Evolutionary conservation across 2,888 invertebrate genomes (phyloP).

Genomic region (Microctonus hyperodae): DNA sequence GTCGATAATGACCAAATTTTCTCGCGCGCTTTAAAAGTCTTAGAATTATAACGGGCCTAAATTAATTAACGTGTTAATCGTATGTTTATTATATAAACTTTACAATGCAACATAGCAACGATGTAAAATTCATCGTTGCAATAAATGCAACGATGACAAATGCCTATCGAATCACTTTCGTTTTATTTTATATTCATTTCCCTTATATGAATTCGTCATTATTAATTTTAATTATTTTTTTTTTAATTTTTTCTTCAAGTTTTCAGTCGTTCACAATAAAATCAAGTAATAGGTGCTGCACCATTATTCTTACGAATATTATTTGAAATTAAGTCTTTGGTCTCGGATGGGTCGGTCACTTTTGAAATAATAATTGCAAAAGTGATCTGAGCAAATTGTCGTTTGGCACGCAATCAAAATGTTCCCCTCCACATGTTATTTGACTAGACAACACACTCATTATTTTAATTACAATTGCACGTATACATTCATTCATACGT

Average conservation of each 20-base stretch:
- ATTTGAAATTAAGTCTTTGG: constrained; percentile 56
- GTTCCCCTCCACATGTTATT: constrained; percentile 19
- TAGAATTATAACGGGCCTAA: constrained; percentile 54
- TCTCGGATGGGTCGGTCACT: constrained; percentile 58
- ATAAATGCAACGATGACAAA: constrained; percentile 32
- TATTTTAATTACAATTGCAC: constrained; percentile 35
- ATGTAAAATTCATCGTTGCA: constrained; percentile 35
- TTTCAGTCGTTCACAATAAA: not conserved
- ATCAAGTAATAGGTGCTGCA: constrained; percentile 5
- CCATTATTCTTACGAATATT: constrained; percentile 37
- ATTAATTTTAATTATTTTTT: constrained; percentile 2
- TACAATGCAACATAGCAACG: constrained; percentile 57
- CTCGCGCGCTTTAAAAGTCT: constrained; percentile 43
- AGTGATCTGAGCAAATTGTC: constrained; percentile 61
- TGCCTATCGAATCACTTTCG: constrained; percentile 30
- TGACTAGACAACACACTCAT: constrained; percentile 16
- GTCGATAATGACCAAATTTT: not conserved
- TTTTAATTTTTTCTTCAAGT: not conserved
- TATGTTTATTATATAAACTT: constrained; percentile 54
- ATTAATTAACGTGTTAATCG: constrained; percentile 54
- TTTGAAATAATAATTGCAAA: constrained; percentile 44
- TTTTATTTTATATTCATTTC: constrained; percentile 17
- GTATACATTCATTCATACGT: constrained; percentile 39
- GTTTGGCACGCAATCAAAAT: constrained; percentile 51
- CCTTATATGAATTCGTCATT: not conserved